phyloP scores from a whole-genome alignment of 2,888 invertebrate species.

The Tetragnatha montana region DNA sequence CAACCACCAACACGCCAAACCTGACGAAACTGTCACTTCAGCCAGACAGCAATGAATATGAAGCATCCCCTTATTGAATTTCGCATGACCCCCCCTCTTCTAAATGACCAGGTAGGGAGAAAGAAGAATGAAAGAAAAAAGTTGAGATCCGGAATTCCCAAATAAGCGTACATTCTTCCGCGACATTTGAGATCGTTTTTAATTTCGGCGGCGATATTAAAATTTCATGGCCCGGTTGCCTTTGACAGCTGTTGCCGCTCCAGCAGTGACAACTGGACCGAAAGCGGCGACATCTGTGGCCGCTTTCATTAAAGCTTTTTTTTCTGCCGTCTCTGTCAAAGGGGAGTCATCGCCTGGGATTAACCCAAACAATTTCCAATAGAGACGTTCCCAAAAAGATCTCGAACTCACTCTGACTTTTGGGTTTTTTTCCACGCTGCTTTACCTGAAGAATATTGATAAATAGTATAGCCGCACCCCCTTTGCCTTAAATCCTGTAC shows the following conservation, averaged over 20 bases:
- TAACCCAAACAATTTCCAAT: too few relatives aligned
- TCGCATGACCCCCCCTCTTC: neutral
- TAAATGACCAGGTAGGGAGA: neutral
- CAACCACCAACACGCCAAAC: too few relatives aligned
- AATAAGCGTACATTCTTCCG: neutral
- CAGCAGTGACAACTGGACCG: slow-evolving; percentile 22
- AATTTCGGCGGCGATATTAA: slow-evolving; percentile 42
- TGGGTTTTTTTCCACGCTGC: too few relatives aligned
- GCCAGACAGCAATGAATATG: too few relatives aligned
- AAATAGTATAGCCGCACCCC: too few relatives aligned
- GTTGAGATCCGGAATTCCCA: neutral
- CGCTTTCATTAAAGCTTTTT: neutral
- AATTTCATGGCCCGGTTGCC: slow-evolving; percentile 51
- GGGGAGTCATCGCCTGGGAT: too few relatives aligned
- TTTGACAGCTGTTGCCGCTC: slow-evolving; percentile 38
- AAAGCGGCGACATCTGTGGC: neutral
- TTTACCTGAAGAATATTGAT: too few relatives aligned
- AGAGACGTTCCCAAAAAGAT: too few relatives aligned
- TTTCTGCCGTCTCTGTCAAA: neutral
- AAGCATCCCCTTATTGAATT: too few relatives aligned
- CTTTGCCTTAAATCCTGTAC: too few relatives aligned
- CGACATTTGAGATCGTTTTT: neutral
- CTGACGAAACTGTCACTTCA: too few relatives aligned
- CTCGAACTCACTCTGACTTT: too few relatives aligned
- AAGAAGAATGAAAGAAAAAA: neutral